Base-by-base conservation (phyloP, 2,797 vertebrate species). In the Rhinella marina region DNA sequence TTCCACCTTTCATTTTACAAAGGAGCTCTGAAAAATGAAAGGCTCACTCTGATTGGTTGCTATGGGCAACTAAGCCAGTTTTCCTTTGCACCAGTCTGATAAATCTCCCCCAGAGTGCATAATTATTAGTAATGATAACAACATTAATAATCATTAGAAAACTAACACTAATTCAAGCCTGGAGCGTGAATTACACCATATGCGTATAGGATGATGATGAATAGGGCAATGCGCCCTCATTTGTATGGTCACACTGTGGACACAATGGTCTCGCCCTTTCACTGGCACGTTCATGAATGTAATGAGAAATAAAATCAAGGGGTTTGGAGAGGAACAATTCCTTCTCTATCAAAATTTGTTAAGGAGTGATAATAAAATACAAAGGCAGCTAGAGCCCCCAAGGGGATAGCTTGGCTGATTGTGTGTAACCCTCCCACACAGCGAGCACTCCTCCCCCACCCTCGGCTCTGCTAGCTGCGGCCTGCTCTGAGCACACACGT, bases 321-420 rank as follows among this genome's bases (percentile, higher is more conserved):
- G 72, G 56, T 3, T 76, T 25, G 68, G 86, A 91, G 79, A 62
- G 72, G 56, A 66, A 83, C 84, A 89, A 90, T 88, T 89, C 83
- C 21, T 66, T 81, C 29, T n/a, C 86, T 12, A 0, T 56, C 3
- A 48, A 77, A 88, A 90, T 70, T 87, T 85, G 72, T 29, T 25
- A 85, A 77, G 82, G 32, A 75, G 76, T 52, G 72, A 75, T 82
- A 80, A 61, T 75, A 70, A 84, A 57, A 75, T 59, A 81, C 66
- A 89, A 75, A 90, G 56, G 70, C 88, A 72, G 78, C 81, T 87
- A 68, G 85, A 85, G 56, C 56, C 82, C 85, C 41, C 80, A 70
- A 82, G 80, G 86, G 86, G 79, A 73, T 87, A 81, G 86, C 86
- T 64, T 52, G 57, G 57, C 70, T 87, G 80, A 75, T 87, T 82